A percentile compares a stretch with the other conserved stretches of the same genome.
phyloP scores from a whole-genome alignment of 2,113 vertebrate species.

The Thryonomys swinderianus region DNA sequence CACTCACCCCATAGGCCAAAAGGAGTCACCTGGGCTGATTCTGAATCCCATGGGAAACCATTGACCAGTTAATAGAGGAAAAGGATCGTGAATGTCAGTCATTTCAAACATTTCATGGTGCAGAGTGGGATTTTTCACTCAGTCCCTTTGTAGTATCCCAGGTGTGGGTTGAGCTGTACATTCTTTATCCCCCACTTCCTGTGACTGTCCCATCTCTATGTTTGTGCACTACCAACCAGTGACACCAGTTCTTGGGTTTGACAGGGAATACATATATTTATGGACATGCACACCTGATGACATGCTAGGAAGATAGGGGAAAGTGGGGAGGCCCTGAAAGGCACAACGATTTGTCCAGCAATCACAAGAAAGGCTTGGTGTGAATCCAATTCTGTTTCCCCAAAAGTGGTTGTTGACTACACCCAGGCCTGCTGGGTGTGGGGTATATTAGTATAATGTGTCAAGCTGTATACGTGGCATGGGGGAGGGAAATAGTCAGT shows the following conservation, averaged over 20 bases:
- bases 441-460: background rate
- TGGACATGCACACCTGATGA: background rate
- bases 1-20: background rate
- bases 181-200: background rate
- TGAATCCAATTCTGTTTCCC: background rate
- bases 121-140: background rate
- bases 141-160: background rate
- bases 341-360: background rate
- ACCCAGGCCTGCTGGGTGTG: background rate
- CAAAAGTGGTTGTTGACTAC: background rate
- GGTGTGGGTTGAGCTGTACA: background rate
- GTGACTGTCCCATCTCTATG: background rate
- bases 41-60: background rate
- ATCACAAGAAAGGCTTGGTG: background rate
- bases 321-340: background rate
- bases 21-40: background rate
- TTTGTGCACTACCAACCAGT: background rate
- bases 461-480: background rate
- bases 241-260: background rate
- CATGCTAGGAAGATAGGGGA: background rate
- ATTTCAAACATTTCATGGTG: background rate
- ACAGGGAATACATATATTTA: background rate
- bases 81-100: background rate
- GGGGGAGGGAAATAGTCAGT: background rate
- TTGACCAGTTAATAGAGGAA: background rate